Percentiles rank a stretch among this genome's conserved stretches.
These are phyloP conservation scores for Diadumene lineata DNA, from an alignment of 92 coral and sea anemone species.

Conservation along the genomic window DNA sequence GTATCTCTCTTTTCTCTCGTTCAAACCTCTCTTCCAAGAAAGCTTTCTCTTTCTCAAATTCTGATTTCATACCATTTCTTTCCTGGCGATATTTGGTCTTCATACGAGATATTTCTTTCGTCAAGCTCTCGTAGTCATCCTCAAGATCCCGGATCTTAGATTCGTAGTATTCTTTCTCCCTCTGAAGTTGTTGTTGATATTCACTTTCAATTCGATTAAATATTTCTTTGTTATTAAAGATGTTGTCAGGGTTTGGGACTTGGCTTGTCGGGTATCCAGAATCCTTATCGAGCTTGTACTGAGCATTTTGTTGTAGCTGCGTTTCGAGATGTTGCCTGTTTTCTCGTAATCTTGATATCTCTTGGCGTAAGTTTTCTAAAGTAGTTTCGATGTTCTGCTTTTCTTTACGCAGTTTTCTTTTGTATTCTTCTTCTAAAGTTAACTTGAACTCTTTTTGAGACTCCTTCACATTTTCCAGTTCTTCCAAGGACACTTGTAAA, in stretches of 20 bases:
- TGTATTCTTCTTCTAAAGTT: constrained; percentile 61
- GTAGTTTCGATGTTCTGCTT: constrained; percentile 85
- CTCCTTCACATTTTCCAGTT: constrained; percentile 49
- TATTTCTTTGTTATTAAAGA: constrained; percentile 35
- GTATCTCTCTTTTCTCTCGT: constrained; percentile 75
- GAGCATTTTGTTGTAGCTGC: constrained; percentile 57
- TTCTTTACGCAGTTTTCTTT: constrained; percentile 71
- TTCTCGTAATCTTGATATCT: constrained; percentile 75
- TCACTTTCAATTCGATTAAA: constrained; percentile 59
- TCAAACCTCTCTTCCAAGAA: constrained; percentile 70
- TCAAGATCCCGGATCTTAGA: constrained; percentile 51
- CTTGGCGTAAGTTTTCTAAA: constrained; percentile 69
- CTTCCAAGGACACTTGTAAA: constrained; percentile 53
- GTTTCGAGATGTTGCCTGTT: constrained; percentile 81
- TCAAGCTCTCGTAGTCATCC: constrained; percentile 59
- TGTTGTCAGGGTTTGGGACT: constrained; percentile 22
- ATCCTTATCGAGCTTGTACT: constrained; percentile 21
- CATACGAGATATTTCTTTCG: constrained; percentile 51
- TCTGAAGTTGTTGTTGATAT: constrained; percentile 58
- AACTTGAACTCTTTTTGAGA: constrained; percentile 51
- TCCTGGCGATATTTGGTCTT: constrained; percentile 73
- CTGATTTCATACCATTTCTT: constrained; percentile 52
- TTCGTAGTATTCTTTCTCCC: constrained; percentile 65
- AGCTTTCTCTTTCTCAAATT: constrained; percentile 80
- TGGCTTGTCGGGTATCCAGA: constrained; percentile 16